phyloP scores from a whole-genome alignment of 2,797 vertebrate genomes.

The Valencia hispanica region DNA sequence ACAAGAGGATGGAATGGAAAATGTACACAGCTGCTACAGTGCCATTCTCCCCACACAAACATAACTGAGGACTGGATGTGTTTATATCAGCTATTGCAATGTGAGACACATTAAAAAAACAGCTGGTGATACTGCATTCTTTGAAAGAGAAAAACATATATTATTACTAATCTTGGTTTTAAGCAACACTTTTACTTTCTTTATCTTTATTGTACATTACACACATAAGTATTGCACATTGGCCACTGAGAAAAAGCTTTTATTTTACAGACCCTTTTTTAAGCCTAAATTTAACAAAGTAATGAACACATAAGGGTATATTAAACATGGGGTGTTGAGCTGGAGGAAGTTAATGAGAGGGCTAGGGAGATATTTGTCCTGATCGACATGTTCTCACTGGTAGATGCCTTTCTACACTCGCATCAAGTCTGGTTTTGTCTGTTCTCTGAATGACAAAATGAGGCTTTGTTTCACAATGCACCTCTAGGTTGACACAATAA shows the following conservation, averaged over 20 bases:
- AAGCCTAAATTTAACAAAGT: constrained; percentile 32
- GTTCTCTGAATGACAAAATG: constrained; percentile 59
- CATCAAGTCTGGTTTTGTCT: constrained; percentile 65
- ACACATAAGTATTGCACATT: constrained; percentile 1
- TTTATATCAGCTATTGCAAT: constrained; percentile 67
- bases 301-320: constrained; percentile 49
- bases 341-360: constrained; percentile 57
- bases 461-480: constrained; percentile 70
- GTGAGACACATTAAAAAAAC: constrained; percentile 33
- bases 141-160: background rate
- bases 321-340: constrained; percentile 27
- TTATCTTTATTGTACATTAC: background rate
- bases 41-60: constrained; percentile 70
- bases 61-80: constrained; percentile 53
- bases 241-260: constrained; percentile 25
- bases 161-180: background rate
- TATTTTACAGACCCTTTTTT: constrained; percentile 56
- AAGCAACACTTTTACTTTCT: background rate
- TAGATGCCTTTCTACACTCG: constrained; percentile 64
- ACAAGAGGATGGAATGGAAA: constrained; percentile 49
- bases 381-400: constrained; percentile 72
- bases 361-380: constrained; percentile 35
- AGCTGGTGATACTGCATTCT: constrained; percentile 29
- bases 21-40: constrained; percentile 81
- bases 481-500: constrained; percentile 49